Evolutionary conservation across 2,797 vertebrate genomes (phyloP).

Genomic region (Falco novaeseelandiae): DNA sequence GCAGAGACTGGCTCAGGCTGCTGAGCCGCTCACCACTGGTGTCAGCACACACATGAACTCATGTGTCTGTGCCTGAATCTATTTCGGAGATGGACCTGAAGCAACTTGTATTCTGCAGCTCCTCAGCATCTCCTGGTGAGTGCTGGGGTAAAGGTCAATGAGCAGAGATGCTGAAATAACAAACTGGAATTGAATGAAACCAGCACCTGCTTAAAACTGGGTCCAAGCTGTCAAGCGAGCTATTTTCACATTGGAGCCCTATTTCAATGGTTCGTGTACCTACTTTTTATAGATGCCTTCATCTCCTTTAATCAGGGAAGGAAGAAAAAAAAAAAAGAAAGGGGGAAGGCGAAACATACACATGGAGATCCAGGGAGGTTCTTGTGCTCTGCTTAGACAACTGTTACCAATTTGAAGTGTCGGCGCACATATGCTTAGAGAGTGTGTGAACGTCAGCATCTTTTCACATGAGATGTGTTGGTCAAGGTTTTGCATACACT

Average conservation of each 20-base stretch:
- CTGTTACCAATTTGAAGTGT: background rate
- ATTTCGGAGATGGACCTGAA: background rate
- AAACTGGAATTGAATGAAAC: background rate
- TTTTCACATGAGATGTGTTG: background rate
- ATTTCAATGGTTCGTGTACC: background rate
- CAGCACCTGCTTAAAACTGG: background rate
- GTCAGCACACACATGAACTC: background rate
- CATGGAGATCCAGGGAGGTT: background rate
- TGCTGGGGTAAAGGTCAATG: background rate
- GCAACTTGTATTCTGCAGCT: background rate
- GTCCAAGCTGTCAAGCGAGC: background rate
- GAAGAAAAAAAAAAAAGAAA: background rate
- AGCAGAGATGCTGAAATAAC: background rate
- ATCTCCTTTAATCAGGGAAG: background rate
- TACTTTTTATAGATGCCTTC: background rate
- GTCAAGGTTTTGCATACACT: background rate
- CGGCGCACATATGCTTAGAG: background rate
- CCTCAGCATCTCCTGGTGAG: background rate
- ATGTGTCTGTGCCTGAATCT: background rate
- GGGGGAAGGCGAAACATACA: background rate
- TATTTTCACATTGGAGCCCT: background rate
- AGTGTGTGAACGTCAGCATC: background rate
- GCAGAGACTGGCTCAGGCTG: background rate
- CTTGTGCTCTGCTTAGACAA: background rate
- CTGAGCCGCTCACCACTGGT: fast-evolving